Base-by-base conservation (phyloP, 2,888 invertebrate genomes). In the Plagodis dolabraria region DNA sequence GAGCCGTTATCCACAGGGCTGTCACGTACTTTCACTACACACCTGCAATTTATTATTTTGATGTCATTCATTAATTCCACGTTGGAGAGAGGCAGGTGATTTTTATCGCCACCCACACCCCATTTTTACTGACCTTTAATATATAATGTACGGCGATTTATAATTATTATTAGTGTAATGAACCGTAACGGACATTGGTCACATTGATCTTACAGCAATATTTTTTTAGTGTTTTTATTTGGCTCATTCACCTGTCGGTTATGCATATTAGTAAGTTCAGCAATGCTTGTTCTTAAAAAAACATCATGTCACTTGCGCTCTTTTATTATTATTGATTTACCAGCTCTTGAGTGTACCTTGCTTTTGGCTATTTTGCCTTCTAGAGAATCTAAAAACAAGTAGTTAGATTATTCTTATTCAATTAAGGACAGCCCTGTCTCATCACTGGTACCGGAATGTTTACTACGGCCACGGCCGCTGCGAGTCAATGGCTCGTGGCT, bases 1-100 rank as follows among this genome's bases (percentile, higher is more conserved):
- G 64, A 65, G 68, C 78, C 78, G 78, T 79, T 77, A 78, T 61
- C 50, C 63, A 57, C 63, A 75, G 74, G 74, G 73, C 57, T 74
- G 64, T 38, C 70, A 45, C 38, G 40, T 42, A 67, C 62, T 65
- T 65, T 64, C 62, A 61, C 60, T 63, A 49, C 47, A 22, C 52
- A 47, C 50, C 52, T 61, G 53, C 51, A 22, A 57, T 61, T 57
- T 60, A 44, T 47, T 53, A 53, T 40, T 65, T 65, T 64, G 48
- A 61, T 61, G 60, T 46, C 54, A 57, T 54, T 60, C 57, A 64
- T 55, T 36, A 46, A 49, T 49, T 44, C 47, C 11, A 33, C 47
- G 33, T 48, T 12, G 35, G 12, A 43, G 5, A 5, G 7, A 43
- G 10, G 8, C 40, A 40, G 8, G 40, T 8, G 40, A 36, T 9